Base-by-base conservation (phyloP, 2,888 invertebrate species). In the Xestia xanthographa region DNA sequence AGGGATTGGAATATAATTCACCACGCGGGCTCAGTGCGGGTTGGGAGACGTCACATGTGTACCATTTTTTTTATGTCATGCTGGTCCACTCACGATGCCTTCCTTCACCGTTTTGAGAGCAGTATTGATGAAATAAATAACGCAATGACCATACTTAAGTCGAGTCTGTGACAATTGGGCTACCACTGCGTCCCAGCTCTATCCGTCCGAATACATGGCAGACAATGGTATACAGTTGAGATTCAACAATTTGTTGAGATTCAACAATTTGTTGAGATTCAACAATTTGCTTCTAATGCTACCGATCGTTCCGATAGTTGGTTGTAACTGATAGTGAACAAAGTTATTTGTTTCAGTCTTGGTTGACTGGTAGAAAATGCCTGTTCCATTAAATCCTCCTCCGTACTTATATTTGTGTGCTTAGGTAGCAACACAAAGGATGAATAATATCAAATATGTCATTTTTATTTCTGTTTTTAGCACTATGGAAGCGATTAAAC, bases 401-500 rank as follows among this genome's bases (percentile, higher is more conserved):
- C 17, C 45, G 48, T 20, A 48, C 20, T 22, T 50, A 48, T 48
- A 20, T 20, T 6, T 53, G 50, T 22, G 50, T 56, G 26, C 26
- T 26, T 5, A 56, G 12, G 12, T 56, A 53, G 53, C 12, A 26
- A 26, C 12, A 56, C 12, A 26, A 26, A 56, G 5, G 12, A n/a
- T n/a, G n/a, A n/a, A n/a, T n/a, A n/a, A n/a, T n/a, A n/a, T n/a
- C n/a, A n/a, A n/a, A n/a, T n/a, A n/a, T 26, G 5, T 8, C 38
- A 9, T 67, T 26, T 70, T 4, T 48, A 20, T 53, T 48, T 67
- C 2, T 80, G 14, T 53, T 90, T 90, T 12, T 82, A 95, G 95
- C 93, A 88, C 72, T 95, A 75, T 95, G 95, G 95, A 84, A 87
- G 5, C 85, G 88, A 0, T 84, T 95, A 4, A 90, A 84, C 48